phyloP scores from a whole-genome alignment of 2,113 vertebrate genomes.

The Lates calcarifer region DNA sequence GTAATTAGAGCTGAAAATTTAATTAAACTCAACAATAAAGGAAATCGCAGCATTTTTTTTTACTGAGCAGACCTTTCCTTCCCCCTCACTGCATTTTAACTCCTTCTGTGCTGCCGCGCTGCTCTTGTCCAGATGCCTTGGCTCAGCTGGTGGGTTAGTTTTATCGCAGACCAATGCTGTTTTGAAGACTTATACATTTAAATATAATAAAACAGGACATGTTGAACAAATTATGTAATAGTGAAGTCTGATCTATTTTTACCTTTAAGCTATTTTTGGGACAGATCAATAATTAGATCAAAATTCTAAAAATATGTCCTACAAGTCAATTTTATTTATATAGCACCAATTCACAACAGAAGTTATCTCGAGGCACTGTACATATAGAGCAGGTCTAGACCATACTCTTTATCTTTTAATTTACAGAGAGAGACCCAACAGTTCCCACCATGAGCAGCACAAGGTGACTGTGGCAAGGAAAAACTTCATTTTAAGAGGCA shows the following conservation, averaged over 20 bases:
- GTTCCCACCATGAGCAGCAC: too few relatives aligned
- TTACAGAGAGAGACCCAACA: too few relatives aligned
- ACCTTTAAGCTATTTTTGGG: too few relatives aligned
- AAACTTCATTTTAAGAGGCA: too few relatives aligned
- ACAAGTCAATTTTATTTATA: too few relatives aligned
- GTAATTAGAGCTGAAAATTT: constrained; percentile 90
- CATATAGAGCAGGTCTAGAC: too few relatives aligned
- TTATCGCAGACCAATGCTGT: neutral
- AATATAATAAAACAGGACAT: neutral
- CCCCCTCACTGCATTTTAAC: constrained; percentile 63
- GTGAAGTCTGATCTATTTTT: too few relatives aligned
- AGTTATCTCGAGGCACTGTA: too few relatives aligned
- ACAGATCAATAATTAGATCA: neutral
- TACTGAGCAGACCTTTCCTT: constrained; percentile 48
- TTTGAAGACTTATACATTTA: neutral
- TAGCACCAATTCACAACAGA: too few relatives aligned
- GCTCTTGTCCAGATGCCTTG: constrained; percentile 24
- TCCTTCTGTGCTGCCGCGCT: constrained; percentile 36
- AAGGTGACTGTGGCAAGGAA: too few relatives aligned
- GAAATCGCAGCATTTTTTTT: constrained; percentile 72
- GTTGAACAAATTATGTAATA: too few relatives aligned
- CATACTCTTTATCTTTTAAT: too few relatives aligned
- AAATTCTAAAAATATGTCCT: neutral
- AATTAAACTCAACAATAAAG: constrained; percentile 88
- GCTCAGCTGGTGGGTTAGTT: neutral